Evolutionary conservation across 2,888 invertebrate genomes (phyloP), one percentile per base, ranked within the genome.

Genomic region (Seladonia tumulorum): DNA sequence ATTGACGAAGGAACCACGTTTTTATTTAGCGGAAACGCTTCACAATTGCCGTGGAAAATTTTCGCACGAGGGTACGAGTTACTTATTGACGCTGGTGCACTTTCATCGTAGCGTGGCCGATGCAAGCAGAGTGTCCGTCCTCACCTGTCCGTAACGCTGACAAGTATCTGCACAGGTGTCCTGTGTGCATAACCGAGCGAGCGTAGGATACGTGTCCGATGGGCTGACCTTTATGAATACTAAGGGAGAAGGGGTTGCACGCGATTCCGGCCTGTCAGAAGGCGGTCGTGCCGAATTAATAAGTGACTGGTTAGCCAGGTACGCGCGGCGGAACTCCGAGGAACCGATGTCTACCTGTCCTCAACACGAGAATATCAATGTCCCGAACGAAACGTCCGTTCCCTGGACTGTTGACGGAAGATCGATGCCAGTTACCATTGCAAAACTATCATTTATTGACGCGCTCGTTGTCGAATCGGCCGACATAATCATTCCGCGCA

Each of bases 151-250:
- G 81, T 76, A 63, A 25, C 57, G 76, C 66, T 49, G 83, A 81
- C 84, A 71, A 80, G 74, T 86, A 76, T 29, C 76, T 60, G 83
- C 81, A 91, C 90, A 91, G 91, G 90, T 90, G 90, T 86, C 88
- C 83, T 83, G 79, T 81, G 68, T 49, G 83, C 81, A 76, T 86
- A 87, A 75, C 71, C 72, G 81, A 80, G 83, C 82, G 80, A 53
- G 53, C 53, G 53, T 22, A 53, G 53, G 83, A 80, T 86, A 85
- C 77, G 86, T 82, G 83, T 80, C 83, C 87, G 89, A 89, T 74
- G 86, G 66, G 79, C 90, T 93, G 93, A 94, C 94, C 94, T 94
- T 94, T 94, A 93, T 93, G 94, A 93, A 94, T 93, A 92, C 92
- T 87, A 89, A 91, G 90, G 88, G 84, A 83, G 83, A 73, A 71